These are phyloP conservation scores for Neopelma chrysocephalum DNA, from an alignment of 2,797 vertebrate species.

Conservation along the genomic window DNA sequence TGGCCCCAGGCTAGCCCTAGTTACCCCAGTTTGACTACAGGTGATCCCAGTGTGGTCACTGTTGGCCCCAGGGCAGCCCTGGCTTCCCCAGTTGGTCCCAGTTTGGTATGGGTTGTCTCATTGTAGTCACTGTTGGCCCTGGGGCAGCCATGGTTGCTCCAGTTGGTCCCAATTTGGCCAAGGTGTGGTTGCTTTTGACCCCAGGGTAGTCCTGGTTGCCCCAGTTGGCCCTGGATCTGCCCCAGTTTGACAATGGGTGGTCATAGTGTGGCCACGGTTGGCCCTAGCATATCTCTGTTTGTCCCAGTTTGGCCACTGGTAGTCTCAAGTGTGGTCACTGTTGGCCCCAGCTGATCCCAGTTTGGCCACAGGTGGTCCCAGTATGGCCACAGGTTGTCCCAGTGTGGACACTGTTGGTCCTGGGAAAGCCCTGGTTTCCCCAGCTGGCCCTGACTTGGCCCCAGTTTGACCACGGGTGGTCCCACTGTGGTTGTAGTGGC, in stretches of 20 bases:
- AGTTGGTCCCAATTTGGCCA: not conserved
- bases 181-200: not conserved
- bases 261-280: not conserved
- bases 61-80: not conserved
- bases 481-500: not conserved
- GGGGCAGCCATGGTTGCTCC: not conserved
- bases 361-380: not conserved
- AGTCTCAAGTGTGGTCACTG: not conserved
- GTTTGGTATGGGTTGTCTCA: not conserved
- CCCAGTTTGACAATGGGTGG: too few species aligned
- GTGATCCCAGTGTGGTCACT: too few species aligned
- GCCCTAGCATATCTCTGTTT: not conserved
- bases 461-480: not conserved
- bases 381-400: not conserved
- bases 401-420: not conserved
- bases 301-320: not conserved
- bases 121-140: rapidly evolving
- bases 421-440: not conserved
- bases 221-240: too few species aligned
- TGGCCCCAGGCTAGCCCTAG: not conserved
- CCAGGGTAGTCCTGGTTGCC: too few species aligned
- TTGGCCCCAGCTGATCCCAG: not conserved
- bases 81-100: not conserved
- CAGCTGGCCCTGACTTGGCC: not conserved
- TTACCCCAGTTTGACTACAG: not conserved